phyloP scores from a whole-genome alignment of 1,140 invertebrate genomes.

The Pseudomyrmex gracilis region DNA sequence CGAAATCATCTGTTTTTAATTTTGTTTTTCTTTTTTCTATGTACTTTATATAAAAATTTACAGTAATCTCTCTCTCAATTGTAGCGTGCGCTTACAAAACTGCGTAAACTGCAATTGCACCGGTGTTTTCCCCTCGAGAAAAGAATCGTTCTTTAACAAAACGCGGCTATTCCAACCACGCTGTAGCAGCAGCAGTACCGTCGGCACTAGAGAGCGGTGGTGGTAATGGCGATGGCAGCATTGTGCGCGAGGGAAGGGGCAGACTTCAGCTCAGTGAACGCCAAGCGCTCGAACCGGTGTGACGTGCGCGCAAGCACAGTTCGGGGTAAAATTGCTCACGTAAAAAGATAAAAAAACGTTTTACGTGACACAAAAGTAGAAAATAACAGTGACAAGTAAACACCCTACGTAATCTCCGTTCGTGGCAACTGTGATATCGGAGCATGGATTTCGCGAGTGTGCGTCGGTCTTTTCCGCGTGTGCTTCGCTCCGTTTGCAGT shows the following conservation, averaged over 20 bases:
- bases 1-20: not conserved
- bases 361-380: not conserved
- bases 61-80: conserved; percentile 1
- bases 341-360: not conserved
- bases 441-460: conserved; percentile 2
- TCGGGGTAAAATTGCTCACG: conserved; percentile 7
- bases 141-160: conserved; percentile 36
- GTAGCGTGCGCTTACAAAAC: not conserved
- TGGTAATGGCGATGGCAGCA: conserved; percentile 17
- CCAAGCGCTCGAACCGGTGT: conserved; percentile 71
- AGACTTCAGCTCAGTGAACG: conserved; percentile 74
- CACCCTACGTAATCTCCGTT: not conserved
- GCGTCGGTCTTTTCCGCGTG: not conserved
- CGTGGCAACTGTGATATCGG: not conserved
- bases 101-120: conserved; percentile 29
- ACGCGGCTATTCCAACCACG: conserved; percentile 34
- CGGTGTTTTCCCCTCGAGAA: conserved; percentile 32
- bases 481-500: not conserved
- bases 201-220: not conserved
- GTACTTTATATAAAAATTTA: not conserved
- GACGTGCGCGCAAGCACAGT: conserved; percentile 8
- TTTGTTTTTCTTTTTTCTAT: not conserved
- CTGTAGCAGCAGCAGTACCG: not conserved
- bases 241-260: conserved; percentile 59
- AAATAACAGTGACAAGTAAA: not conserved